These are phyloP conservation scores for Dasyornis broadbenti DNA, from an alignment of 2,113 vertebrate species.

Conservation along the genomic window DNA sequence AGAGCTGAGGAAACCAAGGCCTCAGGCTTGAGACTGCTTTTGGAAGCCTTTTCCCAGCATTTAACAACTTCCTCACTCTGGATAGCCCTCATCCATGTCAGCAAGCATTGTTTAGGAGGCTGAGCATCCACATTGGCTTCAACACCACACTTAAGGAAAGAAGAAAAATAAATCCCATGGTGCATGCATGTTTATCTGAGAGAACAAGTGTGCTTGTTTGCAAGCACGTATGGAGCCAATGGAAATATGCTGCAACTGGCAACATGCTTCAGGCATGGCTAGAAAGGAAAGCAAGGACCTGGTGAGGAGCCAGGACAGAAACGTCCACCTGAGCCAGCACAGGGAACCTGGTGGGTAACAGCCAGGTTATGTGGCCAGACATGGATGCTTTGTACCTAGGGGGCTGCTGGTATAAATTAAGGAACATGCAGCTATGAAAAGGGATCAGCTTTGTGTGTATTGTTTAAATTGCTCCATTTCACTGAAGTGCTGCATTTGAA, in stretches of 20 bases:
- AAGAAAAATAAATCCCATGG: not conserved
- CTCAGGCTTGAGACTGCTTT: fast-evolving
- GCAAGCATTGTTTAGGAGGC: not conserved
- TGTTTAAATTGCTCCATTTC: not conserved
- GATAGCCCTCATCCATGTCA: not conserved
- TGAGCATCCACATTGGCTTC: not conserved
- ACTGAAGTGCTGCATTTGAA: not conserved
- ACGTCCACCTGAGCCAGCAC: not conserved
- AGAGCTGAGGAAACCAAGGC: fast-evolving
- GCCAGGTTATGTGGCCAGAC: fast-evolving
- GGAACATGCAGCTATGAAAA: not conserved
- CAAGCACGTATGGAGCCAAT: not conserved
- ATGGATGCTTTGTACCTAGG: not conserved
- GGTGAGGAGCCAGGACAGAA: not conserved
- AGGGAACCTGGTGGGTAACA: not conserved
- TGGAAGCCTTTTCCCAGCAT: not conserved
- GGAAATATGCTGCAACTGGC: not conserved
- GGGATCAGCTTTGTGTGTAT: not conserved
- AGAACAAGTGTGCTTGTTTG: not conserved
- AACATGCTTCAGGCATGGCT: not conserved
- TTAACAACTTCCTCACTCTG: not conserved
- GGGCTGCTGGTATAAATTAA: not conserved
- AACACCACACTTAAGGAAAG: not conserved
- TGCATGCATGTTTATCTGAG: not conserved
- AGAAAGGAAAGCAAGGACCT: not conserved